phyloP scores from a whole-genome alignment of 2,888 invertebrate genomes.

The Eristalinus sepulchralis region DNA sequence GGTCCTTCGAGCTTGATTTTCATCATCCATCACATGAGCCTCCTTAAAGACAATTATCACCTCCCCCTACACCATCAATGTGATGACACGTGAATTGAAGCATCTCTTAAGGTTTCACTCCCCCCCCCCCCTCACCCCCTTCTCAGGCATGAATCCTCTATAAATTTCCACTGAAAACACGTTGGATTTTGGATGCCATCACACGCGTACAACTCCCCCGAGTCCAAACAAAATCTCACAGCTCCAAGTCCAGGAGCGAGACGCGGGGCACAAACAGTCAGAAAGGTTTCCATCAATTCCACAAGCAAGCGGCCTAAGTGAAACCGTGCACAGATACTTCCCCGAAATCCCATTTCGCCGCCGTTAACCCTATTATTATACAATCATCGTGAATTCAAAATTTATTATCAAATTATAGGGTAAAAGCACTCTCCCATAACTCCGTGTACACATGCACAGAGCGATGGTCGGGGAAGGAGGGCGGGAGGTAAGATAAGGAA shows the following conservation, averaged over 20 bases:
- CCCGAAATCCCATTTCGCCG: slow-evolving; percentile 39
- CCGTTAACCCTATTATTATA: slow-evolving; percentile 57
- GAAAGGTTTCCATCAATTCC: slow-evolving; percentile 9
- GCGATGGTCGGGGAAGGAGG: neutral
- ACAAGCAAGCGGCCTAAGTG: slow-evolving; percentile 4
- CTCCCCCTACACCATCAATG: too few relatives aligned
- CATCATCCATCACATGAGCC: too few relatives aligned
- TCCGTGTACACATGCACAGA: neutral
- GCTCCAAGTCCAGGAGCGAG: neutral
- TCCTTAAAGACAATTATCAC: too few relatives aligned
- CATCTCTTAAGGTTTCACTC: neutral
- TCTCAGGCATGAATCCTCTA: neutral
- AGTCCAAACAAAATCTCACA: neutral
- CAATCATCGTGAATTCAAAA: slow-evolving; percentile 59
- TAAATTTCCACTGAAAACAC: neutral
- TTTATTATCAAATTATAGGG: slow-evolving; percentile 61
- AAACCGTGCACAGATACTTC: slow-evolving; percentile 10
- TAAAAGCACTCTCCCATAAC: slow-evolving; percentile 55
- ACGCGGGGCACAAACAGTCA: neutral
- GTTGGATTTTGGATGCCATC: neutral
- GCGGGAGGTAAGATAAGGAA: slow-evolving; percentile 41
- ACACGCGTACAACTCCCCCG: neutral
- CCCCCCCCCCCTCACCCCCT: neutral
- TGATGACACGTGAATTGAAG: too few relatives aligned
- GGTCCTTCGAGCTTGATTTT: too few relatives aligned